Evolutionary conservation across 2,113 vertebrate species (phyloP), one percentile per base, ranked within the genome.

Genomic region (Terrapene triunguis): DNA sequence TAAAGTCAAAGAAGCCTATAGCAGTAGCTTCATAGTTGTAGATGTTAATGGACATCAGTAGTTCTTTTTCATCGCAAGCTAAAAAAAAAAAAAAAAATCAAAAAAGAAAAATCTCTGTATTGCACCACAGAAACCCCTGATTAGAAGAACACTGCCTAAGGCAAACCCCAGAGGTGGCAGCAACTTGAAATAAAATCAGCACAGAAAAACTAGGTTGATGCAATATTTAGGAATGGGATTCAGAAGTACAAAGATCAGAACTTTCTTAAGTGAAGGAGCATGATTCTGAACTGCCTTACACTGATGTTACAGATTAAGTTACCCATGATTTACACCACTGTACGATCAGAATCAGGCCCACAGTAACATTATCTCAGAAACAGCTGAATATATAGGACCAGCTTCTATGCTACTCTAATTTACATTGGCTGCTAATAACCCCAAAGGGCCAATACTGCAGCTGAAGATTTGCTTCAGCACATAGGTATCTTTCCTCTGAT

Each of bases 181-280:
- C 27, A 83, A 93, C 95, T 96, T 97, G 92, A 97, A 97, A 97
- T 96, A 94, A 94, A 83, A n/a, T 65, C 90, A 96, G 78, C 50
- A 65, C 47, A 93, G 81, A 88, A 94, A 96, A 96, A 94, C 92
- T 93, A 94, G 88, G 90, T 89, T 88, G 79, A 96, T 97, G 94
- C 82, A 97, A 97, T 97, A 97, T 97, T 97, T 96, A 97, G 93
- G 57, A 96, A 97, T 84, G 57, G 79, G 91, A 96, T 94, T 95
- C 87, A 96, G 82, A 42, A 53, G 89, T 93, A 88, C 0, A 0
- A 38, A 0, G 10, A 79, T 19, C 24, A 51, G 53, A 50, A 65
- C 12, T 10, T 21, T 24, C 50, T 13, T 53, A 83, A 89, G 42
- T 84, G 17, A 65, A 19, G 48, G 25, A 24, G n/a, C 4, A 55